Evolutionary conservation across 2,888 invertebrate genomes (phyloP).

Genomic region (Chalcosyrphus nemorum): DNA sequence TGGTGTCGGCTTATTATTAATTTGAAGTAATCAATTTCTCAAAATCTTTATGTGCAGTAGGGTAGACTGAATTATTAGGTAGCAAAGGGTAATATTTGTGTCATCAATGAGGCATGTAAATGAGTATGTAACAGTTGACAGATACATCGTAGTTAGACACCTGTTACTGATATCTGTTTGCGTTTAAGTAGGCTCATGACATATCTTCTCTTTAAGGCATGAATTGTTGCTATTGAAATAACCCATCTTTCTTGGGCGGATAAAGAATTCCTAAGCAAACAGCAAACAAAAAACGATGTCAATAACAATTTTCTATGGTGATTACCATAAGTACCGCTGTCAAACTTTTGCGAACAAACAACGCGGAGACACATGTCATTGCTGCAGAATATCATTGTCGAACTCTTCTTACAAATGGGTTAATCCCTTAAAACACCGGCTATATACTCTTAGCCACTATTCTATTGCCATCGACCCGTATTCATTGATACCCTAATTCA

Average conservation of each 20-base stretch:
- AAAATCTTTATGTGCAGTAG: slow-evolving; percentile 39
- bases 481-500: slow-evolving; percentile 69
- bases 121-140: neutral
- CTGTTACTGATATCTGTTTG: neutral
- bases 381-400: slow-evolving; percentile 51
- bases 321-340: slow-evolving; percentile 63
- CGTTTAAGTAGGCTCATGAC: neutral
- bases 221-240: too few relatives aligned
- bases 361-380: slow-evolving; percentile 56
- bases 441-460: neutral
- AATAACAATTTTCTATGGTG: slow-evolving; percentile 31
- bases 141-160: neutral
- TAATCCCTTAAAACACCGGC: slow-evolving; percentile 31
- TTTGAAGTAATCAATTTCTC: slow-evolving; percentile 56
- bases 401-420: slow-evolving; percentile 60
- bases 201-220: neutral
- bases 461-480: slow-evolving; percentile 40
- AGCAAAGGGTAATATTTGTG: neutral
- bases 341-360: slow-evolving; percentile 28
- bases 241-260: too few relatives aligned
- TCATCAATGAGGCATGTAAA: slow-evolving; percentile 20
- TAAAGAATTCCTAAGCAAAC: too few relatives aligned
- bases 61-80: slow-evolving; percentile 24
- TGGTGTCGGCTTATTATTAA: slow-evolving; percentile 48
- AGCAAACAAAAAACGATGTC: slow-evolving; percentile 38